These are phyloP conservation scores for Drosophila leonis DNA, from an alignment of 2,888 invertebrate genomes.

Conservation along the genomic window DNA sequence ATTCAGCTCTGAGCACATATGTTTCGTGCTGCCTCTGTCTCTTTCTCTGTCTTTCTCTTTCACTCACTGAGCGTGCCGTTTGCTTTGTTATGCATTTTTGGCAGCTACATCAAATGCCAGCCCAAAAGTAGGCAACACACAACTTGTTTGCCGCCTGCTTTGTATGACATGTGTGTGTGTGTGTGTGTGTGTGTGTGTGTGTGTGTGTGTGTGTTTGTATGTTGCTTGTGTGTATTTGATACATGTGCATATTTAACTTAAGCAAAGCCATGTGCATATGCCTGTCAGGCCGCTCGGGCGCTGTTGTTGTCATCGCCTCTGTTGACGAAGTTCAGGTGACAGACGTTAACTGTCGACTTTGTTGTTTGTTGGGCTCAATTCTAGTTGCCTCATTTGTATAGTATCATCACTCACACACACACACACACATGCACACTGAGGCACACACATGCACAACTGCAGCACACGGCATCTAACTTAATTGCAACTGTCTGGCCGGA, in stretches of 20 bases:
- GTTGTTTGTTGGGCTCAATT: constrained; percentile 43
- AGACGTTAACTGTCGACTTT: constrained; percentile 54
- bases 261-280: constrained; percentile 58
- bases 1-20: constrained; percentile 20
- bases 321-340: constrained; percentile 69
- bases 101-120: constrained; percentile 19
- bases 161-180: neutral
- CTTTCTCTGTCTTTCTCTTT: neutral
- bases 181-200: neutral
- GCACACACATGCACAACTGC: constrained; percentile 17
- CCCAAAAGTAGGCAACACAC: constrained; percentile 63
- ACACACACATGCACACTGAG: constrained; percentile 14
- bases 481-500: constrained; percentile 71
- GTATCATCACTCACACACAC: constrained; percentile 38
- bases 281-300: constrained; percentile 25
- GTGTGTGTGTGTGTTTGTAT: constrained; percentile 10
- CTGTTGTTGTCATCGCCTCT: constrained; percentile 41
- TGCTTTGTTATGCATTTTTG: constrained; percentile 16
- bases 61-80: neutral
- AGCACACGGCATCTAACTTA: constrained; percentile 62
- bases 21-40: neutral
- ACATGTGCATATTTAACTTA: constrained; percentile 62
- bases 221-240: constrained; percentile 28
- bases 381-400: constrained; percentile 56
- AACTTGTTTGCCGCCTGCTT: constrained; percentile 25